phyloP scores from a whole-genome alignment of 2,797 vertebrate genomes.

The Notamacropus eugenii region DNA sequence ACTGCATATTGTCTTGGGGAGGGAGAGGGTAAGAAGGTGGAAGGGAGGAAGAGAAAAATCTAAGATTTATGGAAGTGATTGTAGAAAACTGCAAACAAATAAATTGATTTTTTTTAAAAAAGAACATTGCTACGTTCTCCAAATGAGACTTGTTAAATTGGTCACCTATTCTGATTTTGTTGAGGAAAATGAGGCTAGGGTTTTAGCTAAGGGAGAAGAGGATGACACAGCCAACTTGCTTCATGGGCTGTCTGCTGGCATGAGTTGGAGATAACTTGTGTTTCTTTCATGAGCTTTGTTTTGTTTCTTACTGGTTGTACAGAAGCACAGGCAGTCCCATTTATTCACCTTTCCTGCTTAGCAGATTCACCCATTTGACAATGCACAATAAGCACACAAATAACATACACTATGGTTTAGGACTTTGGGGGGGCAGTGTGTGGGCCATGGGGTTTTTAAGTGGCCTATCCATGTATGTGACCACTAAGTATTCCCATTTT shows the following conservation, averaged over 20 bases:
- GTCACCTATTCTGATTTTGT: neutral
- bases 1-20: too few relatives aligned
- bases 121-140: neutral
- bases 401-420: neutral
- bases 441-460: neutral
- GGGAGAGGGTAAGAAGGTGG: too few relatives aligned
- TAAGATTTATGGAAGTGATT: too few relatives aligned
- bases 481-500: neutral
- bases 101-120: neutral
- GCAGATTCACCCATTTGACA: neutral
- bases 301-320: neutral
- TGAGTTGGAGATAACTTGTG: neutral
- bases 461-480: neutral
- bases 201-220: neutral
- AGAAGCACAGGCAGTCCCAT: neutral
- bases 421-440: neutral
- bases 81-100: too few relatives aligned
- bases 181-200: neutral
- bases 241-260: neutral
- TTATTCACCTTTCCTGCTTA: neutral
- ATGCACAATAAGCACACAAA: neutral
- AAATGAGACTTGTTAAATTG: neutral
- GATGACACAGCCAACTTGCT: neutral
- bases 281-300: neutral
- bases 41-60: too few relatives aligned